Base-by-base conservation (phyloP, 2,797 vertebrate species). In the Muscicapa comitata region DNA sequence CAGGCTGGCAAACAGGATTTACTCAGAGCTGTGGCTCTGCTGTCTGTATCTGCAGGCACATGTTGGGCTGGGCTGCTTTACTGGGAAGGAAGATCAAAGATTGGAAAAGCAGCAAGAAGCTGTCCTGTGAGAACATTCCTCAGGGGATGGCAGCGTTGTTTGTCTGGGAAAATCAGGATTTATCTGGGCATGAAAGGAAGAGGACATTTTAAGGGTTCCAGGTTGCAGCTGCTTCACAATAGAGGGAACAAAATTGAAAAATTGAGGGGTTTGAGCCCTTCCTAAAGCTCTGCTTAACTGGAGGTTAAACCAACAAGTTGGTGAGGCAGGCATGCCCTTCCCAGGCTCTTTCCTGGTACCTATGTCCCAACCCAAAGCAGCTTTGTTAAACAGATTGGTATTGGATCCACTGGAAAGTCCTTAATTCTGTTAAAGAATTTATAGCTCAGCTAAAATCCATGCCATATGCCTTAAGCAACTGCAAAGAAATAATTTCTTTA, bases 181-280 rank as follows among this genome's bases (percentile, higher is more conserved):
- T 93, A 67, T 87, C 83, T 85, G 83, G 88, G 92, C 80, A 89
- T 79, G 77, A 90, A 95, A 91, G 93, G 91, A 94, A 68, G 40
- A 55, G 66, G 50, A 90, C 68, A 66, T 78, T 96, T 88, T n/a
- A 26, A 51, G 76, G 82, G 85, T 81, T 95, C 88, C 84, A 78
- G 79, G 92, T 66, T 93, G 84, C 91, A 91, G 93, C 83, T 88
- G 85, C 89, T 95, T 55, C 6, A 2, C 35, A 66, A 88, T 40
- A 68, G 43, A 89, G 84, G 45, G 61, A 70, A 53, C 17, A 90
- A 59, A 77, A 67, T 4, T 63, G 84, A 45, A 40, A 85, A 78
- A 59, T 3, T 37, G 70, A 75, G 81, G 82, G n/a, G 58, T 78
- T 43, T 37, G 67, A 82, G 80, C 35, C 48, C 48, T 54, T 16